These are phyloP conservation scores for Acyrthosiphon pisum DNA, from an alignment of 1,140 invertebrate genomes.

Conservation along the genomic window DNA sequence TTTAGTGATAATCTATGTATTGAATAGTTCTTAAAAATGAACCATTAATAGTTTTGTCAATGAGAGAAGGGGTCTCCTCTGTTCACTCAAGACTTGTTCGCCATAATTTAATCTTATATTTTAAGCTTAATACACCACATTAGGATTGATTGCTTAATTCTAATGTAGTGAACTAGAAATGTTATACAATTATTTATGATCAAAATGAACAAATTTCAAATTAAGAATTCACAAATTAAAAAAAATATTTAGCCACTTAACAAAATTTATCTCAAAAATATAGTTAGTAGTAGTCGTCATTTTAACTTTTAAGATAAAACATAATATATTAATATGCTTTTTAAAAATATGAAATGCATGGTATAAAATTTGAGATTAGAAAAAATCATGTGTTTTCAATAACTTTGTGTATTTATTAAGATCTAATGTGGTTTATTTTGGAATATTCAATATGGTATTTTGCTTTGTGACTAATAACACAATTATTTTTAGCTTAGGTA, in stretches of 20 bases:
- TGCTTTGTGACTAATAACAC: constrained; percentile 23
- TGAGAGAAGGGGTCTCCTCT: background rate
- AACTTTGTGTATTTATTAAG: constrained; percentile 1
- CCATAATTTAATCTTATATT: background rate
- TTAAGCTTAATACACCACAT: background rate
- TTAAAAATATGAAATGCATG: constrained; percentile 38
- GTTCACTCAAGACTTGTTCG: background rate
- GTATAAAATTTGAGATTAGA: background rate
- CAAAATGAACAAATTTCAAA: background rate
- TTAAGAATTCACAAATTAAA: background rate
- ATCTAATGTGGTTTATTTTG: background rate
- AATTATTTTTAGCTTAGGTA: background rate
- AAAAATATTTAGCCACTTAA: background rate
- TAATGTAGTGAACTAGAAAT: background rate
- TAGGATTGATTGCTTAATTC: background rate
- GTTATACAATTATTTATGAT: background rate
- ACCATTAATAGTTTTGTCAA: too few relatives aligned
- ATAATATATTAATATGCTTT: background rate
- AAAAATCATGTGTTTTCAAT: background rate
- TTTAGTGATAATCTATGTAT: too few relatives aligned
- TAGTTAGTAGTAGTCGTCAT: too few relatives aligned
- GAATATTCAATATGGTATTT: background rate
- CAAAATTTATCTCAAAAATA: background rate
- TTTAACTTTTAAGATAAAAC: too few relatives aligned
- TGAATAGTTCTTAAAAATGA: too few relatives aligned